Evolutionary conservation across 2,113 vertebrate genomes (phyloP), one percentile per base, ranked within the genome.

Genomic region (Tachycineta bicolor): DNA sequence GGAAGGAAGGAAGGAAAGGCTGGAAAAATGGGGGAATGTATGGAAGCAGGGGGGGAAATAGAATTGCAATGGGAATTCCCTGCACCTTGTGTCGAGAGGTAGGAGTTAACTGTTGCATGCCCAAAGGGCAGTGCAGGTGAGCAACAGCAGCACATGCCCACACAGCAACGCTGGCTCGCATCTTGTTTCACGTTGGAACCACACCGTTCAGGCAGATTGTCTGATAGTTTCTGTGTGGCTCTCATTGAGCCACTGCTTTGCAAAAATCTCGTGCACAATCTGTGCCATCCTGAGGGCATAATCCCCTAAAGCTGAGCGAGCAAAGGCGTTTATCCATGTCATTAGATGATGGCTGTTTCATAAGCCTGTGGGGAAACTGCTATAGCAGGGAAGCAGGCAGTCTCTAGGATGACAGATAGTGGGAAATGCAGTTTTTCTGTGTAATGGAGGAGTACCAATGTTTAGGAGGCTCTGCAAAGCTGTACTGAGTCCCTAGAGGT

Each of bases 241-340:
- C 69, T 67, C 2, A 4, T 19, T 8, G 23, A 77, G 76, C 62
- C 62, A 65, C 80, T 49, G 58, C 62, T 95, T 22, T 69, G 41
- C 50, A 90, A 63, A 93, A 91, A 82, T 91, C 87, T 76, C 6
- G 0, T 71, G 87, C 53, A 60, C 53, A 82, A 69, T 95, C 93
- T 89, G 49, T 39, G 24, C 74, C 75, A 41, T 77, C 87, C 89
- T 44, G 52, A 91, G 58, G 68, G 63, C 70, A 31, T 93, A 95
- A 96, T 97, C 90, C 78, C 89, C 75, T 91, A 67, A 89, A 47
- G 70, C 78, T 79, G 84, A 53, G 34, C 1, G 8, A 91, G 67
- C 63, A 90, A 62, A 95, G 91, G 64, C 46, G 9, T 96, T 96
- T 90, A 90, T 94, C 89, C 80, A 1, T 89, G 74, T 88, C 87